Base-by-base conservation (phyloP, 2,888 invertebrate species). In the Pharmacophagus antenor region DNA sequence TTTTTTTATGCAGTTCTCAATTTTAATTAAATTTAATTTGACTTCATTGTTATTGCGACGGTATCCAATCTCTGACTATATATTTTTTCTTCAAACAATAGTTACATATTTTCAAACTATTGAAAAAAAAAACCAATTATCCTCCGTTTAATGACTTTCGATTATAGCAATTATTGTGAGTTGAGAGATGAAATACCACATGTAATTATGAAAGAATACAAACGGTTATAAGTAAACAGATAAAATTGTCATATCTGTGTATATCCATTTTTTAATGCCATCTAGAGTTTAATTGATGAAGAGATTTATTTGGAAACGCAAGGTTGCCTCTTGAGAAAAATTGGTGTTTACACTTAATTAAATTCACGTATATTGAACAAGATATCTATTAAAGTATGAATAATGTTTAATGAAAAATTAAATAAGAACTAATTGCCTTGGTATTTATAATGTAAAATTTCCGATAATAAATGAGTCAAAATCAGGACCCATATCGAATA, bases 31-130 rank as follows among this genome's bases (percentile, higher is more conserved):
- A 15, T n/a, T 37, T 31, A 31, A 37, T n/a, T 2, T 37, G 15
- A n/a, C 37, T n/a, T 37, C 15, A 37, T n/a, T 37, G n/a, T n/a
- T 5, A n/a, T n/a, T 37, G 37, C 8, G n/a, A n/a, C 6, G n/a
- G 15, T 31, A 31, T 27, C 27, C 15, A 31, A n/a, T 37, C 37
- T 37, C 37, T 37, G 5, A 37, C n/a, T n/a, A 37, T 15, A 37
- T 31, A 31, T 37, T 37, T 37, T 37, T 6, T 37, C n/a, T 37
- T 37, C 61, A 62, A 75, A 80, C 77, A 80, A 80, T 79, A 62
- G 75, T 50, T 58, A 64, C 72, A 76, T 76, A 69, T 66, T 70
- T 70, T 66, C 65, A 62, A 63, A 17, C 55, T 31, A 37, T 46
- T 44, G 37, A 37, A 31, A 46, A 27, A 55, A 47, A 47, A 17